Conservation (phyloP, 2,888 invertebrate species). For the Tridacna gigas region DNA sequence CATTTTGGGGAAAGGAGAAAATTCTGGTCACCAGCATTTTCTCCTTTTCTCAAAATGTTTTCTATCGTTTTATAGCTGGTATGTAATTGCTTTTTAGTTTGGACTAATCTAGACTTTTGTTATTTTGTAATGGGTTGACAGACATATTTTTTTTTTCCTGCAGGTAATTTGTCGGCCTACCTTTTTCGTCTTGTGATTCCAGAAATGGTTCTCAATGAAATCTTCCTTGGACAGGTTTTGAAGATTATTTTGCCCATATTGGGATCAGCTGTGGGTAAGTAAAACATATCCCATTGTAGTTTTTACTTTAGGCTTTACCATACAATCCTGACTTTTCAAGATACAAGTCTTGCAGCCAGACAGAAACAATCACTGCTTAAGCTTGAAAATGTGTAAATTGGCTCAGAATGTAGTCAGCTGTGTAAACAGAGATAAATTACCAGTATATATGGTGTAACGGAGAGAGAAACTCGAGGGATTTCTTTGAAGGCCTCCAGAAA, state of each 20-base stretch:
- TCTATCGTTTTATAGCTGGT: not conserved
- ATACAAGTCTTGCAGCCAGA: no score
- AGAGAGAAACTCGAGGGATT: no score
- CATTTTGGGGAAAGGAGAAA: not conserved
- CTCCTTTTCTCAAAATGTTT: not conserved
- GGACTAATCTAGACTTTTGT: not conserved
- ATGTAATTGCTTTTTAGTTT: not conserved
- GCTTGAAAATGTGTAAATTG: no score
- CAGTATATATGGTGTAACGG: no score
- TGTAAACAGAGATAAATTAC: no score
- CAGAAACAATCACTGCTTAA: no score
- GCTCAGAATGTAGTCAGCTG: no score
- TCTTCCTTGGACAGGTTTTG: slow-evolving; percentile 39
- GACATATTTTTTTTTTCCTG: not conserved
- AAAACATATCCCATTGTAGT: no score
- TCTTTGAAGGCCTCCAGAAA: no score
- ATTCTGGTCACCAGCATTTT: not conserved
- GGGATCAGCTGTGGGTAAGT: slow-evolving; percentile 72
- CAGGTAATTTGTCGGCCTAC: slow-evolving; percentile 70
- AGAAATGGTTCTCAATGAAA: slow-evolving; percentile 55
- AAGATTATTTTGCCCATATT: slow-evolving; percentile 66
- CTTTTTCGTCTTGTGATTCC: slow-evolving; percentile 68
- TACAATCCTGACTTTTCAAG: no score
- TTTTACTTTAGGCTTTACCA: no score
- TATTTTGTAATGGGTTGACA: not conserved